These are phyloP conservation scores for Chaetops frenatus DNA, from an alignment of 2,113 vertebrate genomes.

Conservation along the genomic window DNA sequence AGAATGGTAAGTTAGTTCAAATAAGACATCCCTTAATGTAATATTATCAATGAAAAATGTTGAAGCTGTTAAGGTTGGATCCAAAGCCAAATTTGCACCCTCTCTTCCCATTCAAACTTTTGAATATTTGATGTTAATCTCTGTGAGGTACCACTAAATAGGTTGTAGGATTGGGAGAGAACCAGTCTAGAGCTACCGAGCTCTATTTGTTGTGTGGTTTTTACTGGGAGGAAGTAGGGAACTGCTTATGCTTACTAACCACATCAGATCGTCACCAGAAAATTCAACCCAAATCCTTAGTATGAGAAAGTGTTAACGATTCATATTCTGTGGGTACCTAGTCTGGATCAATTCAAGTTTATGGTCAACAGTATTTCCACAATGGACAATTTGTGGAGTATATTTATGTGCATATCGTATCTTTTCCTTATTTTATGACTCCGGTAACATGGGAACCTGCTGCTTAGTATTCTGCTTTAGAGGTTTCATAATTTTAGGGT, in stretches of 20 bases:
- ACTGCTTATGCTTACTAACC: background rate
- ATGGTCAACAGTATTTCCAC: background rate
- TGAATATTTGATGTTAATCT: background rate
- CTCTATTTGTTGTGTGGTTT: background rate
- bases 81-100: background rate
- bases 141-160: background rate
- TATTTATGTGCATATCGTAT: rapidly evolving
- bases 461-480: background rate
- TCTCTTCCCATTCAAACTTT: background rate
- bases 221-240: background rate
- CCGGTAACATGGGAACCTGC: background rate
- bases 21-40: background rate
- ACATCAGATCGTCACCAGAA: background rate
- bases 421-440: background rate
- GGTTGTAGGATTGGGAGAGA: background rate
- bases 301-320: background rate
- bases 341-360: background rate
- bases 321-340: background rate
- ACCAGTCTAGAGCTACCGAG: background rate
- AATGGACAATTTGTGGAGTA: background rate
- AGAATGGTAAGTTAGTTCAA: slow-evolving; percentile 81
- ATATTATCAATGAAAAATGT: background rate
- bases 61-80: background rate
- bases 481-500: background rate
- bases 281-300: background rate